Evolutionary conservation across 2,797 vertebrate genomes (phyloP), one percentile per base, ranked within the genome.

Genomic region (Eupleurogrammus muticus): DNA sequence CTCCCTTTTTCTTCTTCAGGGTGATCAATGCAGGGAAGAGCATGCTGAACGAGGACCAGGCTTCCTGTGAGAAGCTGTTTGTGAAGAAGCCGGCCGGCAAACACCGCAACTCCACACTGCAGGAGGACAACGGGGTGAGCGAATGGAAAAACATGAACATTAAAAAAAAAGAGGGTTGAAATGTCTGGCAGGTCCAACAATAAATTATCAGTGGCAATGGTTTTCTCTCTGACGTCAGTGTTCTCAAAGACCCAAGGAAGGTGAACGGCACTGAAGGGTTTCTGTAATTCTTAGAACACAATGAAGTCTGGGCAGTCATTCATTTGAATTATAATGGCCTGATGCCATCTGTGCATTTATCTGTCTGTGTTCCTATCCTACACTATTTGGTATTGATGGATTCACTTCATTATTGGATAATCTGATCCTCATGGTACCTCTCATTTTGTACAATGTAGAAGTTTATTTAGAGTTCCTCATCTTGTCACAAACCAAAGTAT

Each of bases 11-110:
- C 52, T 76, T 78, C 64, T 10, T 50, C 93, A 99, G 98, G 92
- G 97, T 98, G 87, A 98, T 99, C 88, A 99, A 99, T 34, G 97
- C 97, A 0, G 98, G 98, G 63, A 99, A 99, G 93, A 99, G 98
- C 92, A 96, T 96, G 90, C 94, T 99, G 91, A 99, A 99, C 1
- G 98, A 99, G 88, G 98, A 99, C 92, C 98, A 99, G 93, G 98
- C 97, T 0, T 96, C 95, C 16, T 98, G 96, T 16, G 96, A 99
- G 85, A 95, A 96, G 75, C 90, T 99, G 78, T 95, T 93, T 51
- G 95, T 99, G 90, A 97, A 93, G 90, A 95, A 90, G 87, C 92
- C 93, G 3, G 94, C 71, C 40, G 81, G 86, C 82, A 92, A 94
- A 90, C 89, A 93, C 58, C 71, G 42, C 44, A 59, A 84, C 83